phyloP scores from a whole-genome alignment of 2,797 vertebrate species.

The Pachyuromys duprasi region DNA sequence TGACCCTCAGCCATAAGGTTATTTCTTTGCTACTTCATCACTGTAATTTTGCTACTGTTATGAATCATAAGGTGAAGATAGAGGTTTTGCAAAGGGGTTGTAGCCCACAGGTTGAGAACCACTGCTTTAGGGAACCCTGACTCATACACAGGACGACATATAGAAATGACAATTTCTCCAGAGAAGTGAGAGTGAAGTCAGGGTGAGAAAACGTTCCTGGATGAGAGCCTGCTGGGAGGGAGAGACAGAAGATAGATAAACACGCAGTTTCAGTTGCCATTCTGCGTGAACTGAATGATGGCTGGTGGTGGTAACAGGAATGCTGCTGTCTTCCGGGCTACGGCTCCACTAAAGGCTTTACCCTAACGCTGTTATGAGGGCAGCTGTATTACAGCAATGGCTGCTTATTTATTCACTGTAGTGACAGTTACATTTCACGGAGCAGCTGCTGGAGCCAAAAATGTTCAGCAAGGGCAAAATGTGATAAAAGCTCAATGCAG shows the following conservation, averaged over 20 bases:
- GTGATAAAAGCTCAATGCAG: constrained; percentile 83
- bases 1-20: not conserved
- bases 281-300: not conserved
- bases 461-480: constrained; percentile 85
- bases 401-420: constrained; percentile 86
- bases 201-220: not conserved
- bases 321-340: constrained; percentile 70
- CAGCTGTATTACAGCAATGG: constrained; percentile 85
- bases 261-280: not conserved
- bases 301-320: constrained; percentile 66
- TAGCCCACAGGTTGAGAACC: too few relatives aligned
- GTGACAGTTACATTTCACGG: constrained; percentile 84
- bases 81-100: not conserved
- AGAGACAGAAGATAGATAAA: not conserved
- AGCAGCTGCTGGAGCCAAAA: constrained; percentile 87
- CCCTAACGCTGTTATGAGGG: constrained; percentile 84
- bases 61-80: not conserved
- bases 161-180: not conserved
- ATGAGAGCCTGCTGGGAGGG: not conserved
- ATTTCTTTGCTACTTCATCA: not conserved
- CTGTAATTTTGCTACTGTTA: not conserved
- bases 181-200: not conserved
- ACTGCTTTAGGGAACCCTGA: not conserved
- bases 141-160: not conserved
- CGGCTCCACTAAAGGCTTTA: constrained; percentile 81